Evolutionary conservation across 2,113 vertebrate species (phyloP).

Genomic region (Charadrius vociferus): DNA sequence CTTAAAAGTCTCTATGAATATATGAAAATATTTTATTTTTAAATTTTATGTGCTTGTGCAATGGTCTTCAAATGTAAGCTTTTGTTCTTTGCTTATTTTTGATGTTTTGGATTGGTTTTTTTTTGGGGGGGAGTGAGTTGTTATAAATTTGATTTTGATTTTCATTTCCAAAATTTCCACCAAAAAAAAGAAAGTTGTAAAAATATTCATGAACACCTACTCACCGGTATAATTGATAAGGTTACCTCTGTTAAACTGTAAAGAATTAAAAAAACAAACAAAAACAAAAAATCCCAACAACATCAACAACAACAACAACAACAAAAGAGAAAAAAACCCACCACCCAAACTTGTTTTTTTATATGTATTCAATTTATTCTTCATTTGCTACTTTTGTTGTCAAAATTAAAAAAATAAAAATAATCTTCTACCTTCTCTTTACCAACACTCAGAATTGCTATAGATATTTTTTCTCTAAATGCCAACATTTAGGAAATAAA

Average conservation of each 20-base stretch:
- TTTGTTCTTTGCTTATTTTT: background rate
- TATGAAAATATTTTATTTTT: background rate
- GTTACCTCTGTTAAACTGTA: background rate
- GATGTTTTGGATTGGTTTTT: background rate
- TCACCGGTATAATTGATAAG: accelerated
- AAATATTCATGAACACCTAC: background rate
- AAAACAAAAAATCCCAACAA: too few species aligned
- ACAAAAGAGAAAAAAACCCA: too few species aligned
- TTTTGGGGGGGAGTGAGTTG: accelerated
- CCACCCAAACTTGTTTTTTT: accelerated
- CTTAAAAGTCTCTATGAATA: background rate
- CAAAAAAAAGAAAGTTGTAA: background rate
- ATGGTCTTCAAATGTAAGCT: background rate
- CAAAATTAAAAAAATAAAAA: background rate
- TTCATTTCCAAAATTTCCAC: background rate
- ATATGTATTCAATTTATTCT: background rate
- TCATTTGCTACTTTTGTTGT: background rate
- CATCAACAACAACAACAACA: too few species aligned
- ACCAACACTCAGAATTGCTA: background rate
- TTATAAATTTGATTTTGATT: background rate
- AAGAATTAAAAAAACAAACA: background rate
- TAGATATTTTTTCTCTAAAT: background rate
- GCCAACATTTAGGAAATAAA: accelerated
- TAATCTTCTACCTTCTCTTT: background rate
- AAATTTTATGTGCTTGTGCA: background rate